Evolutionary conservation across 2,797 vertebrate species (phyloP).

Genomic region (Oryzias dopingdopingensis): DNA sequence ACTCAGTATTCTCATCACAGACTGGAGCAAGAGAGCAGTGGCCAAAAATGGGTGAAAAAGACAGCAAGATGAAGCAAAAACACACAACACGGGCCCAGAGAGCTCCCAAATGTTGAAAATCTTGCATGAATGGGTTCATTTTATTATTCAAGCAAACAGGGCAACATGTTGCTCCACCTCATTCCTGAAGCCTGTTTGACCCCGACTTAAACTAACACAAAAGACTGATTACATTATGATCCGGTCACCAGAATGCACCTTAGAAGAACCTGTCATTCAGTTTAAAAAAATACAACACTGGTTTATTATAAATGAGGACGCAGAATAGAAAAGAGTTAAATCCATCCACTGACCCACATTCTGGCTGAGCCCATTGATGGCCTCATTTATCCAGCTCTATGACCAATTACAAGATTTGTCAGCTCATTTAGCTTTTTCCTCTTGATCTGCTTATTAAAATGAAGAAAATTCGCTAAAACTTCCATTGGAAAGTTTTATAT

Average conservation of each 20-base stretch:
- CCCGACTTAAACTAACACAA: conserved; percentile 10
- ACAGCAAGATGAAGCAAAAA: conserved; percentile 69
- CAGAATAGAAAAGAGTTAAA: conserved; percentile 18
- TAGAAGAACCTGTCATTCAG: background rate
- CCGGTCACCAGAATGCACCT: background rate
- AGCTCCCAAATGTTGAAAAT: conserved; percentile 32
- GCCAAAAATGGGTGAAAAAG: conserved; percentile 75
- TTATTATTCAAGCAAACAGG: conserved; percentile 31
- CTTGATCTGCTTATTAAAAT: too few relatives aligned
- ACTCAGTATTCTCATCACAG: conserved; percentile 86
- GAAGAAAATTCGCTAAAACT: too few relatives aligned
- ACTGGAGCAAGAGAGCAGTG: conserved; percentile 71
- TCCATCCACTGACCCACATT: conserved; percentile 42
- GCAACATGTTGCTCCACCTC: conserved; percentile 49
- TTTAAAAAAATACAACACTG: conserved; percentile 14
- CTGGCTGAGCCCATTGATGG: conserved; percentile 1
- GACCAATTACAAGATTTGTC: conserved; percentile 5
- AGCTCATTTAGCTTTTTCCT: background rate
- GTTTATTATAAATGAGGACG: conserved; percentile 4
- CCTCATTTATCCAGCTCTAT: conserved; percentile 4
- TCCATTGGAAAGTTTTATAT: too few relatives aligned
- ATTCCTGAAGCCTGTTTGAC: conserved; percentile 19
- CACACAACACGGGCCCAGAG: conserved; percentile 53
- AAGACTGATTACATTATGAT: conserved; percentile 24
- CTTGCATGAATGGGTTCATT: conserved; percentile 32